phyloP scores from a whole-genome alignment of 2,113 vertebrate species.

The Chaetops frenatus region DNA sequence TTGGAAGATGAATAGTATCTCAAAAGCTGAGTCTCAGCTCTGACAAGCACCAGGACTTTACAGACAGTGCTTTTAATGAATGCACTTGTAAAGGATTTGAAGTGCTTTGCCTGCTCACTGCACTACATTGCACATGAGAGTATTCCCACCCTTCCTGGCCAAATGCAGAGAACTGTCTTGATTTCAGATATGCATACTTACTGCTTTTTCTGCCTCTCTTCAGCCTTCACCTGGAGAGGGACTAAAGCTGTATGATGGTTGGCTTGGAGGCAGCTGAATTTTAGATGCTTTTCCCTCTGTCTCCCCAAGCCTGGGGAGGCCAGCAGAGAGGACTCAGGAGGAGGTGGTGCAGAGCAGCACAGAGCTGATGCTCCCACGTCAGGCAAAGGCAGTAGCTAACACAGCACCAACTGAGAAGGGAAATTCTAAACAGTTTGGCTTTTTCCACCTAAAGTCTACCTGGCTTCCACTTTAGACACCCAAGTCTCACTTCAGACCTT shows the following conservation, averaged over 20 bases:
- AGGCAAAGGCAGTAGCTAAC: background rate
- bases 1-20: background rate
- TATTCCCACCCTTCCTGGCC: background rate
- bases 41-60: background rate
- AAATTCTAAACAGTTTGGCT: background rate
- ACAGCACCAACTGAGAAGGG: background rate
- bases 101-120: background rate
- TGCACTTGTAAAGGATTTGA: background rate
- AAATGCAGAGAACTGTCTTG: background rate
- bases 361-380: background rate
- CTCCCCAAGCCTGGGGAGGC: background rate
- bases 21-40: background rate
- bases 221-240: background rate
- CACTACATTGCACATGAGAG: background rate
- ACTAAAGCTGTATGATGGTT: background rate
- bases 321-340: fast-evolving
- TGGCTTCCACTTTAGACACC: background rate
- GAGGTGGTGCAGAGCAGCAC: background rate
- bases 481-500: background rate
- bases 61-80: background rate
- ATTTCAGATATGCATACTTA: background rate
- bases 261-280: background rate
- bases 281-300: background rate
- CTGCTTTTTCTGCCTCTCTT: background rate
- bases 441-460: background rate